Evolutionary conservation across 2,888 invertebrate species (phyloP).

Genomic region (Drosophila paranaensis): DNA sequence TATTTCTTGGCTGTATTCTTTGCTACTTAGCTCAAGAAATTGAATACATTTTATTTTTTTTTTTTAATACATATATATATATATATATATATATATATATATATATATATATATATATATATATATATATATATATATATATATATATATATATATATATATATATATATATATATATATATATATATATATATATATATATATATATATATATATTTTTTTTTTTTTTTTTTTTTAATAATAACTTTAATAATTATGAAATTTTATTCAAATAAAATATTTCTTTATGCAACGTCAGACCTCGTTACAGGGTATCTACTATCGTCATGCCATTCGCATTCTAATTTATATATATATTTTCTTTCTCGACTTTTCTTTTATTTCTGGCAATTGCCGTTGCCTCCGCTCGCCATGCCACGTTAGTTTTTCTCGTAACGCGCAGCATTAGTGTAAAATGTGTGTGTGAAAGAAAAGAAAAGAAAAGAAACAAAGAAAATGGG

Average conservation of each 20-base stretch:
- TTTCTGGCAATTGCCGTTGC: slow-evolving; percentile 34
- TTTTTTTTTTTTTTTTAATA: not conserved
- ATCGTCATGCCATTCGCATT: slow-evolving; percentile 2
- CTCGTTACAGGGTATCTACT: slow-evolving; percentile 9
- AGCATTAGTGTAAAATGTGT: slow-evolving; percentile 17
- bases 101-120: too few relatives aligned
- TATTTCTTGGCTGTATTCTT: too few relatives aligned
- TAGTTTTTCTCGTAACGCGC: slow-evolving; percentile 33
- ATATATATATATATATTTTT: not conserved
- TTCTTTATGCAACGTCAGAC: accelerated
- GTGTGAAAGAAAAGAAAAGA: not conserved
- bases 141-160: too few relatives aligned
- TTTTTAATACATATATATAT: too few relatives aligned
- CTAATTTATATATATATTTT: slow-evolving; percentile 1
- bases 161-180: too few relatives aligned
- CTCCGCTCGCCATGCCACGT: slow-evolving; percentile 26
- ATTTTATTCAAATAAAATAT: not conserved
- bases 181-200: too few relatives aligned
- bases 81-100: too few relatives aligned
- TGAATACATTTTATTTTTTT: too few relatives aligned
- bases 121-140: too few relatives aligned
- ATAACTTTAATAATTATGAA: not conserved
- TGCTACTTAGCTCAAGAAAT: too few relatives aligned
- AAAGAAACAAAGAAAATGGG: slow-evolving; percentile 6
- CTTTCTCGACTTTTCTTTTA: slow-evolving; percentile 3